phyloP scores from a whole-genome alignment of 2,888 invertebrate species.

The Heliconius ethilla region DNA sequence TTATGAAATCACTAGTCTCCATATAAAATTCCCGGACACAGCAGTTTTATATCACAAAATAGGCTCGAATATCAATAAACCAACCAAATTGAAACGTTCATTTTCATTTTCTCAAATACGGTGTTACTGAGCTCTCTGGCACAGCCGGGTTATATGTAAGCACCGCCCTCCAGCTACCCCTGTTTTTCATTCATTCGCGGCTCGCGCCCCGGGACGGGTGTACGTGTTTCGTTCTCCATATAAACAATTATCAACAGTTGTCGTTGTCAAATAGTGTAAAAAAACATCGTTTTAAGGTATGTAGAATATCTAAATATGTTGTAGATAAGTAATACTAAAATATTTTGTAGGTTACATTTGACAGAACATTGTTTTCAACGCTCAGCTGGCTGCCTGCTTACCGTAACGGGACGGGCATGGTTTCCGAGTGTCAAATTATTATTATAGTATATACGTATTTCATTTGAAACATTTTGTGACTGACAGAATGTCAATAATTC shows the following conservation, averaged over 20 bases:
- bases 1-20: constrained; percentile 38
- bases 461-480: background rate
- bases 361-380: background rate
- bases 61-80: constrained; percentile 61
- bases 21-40: constrained; percentile 47
- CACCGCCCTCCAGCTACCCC: constrained; percentile 74
- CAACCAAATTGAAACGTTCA: constrained; percentile 50
- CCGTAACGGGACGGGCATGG: constrained; percentile 16
- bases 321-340: background rate
- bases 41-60: constrained; percentile 54
- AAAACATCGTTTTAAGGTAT: constrained; percentile 36
- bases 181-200: constrained; percentile 73
- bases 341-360: background rate
- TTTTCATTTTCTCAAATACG: constrained; percentile 32
- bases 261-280: constrained; percentile 28
- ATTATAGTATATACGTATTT: constrained; percentile 3
- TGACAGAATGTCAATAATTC: background rate
- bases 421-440: constrained; percentile 22
- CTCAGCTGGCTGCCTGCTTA: constrained; percentile 21
- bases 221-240: constrained; percentile 52
- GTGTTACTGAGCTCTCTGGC: constrained; percentile 26
- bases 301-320: constrained; percentile 15
- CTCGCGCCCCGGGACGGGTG: constrained; percentile 54
- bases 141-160: constrained; percentile 45
- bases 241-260: constrained; percentile 56